Evolutionary conservation across 2,888 invertebrate genomes (phyloP), one percentile per base, ranked within the genome.

Genomic region (Stomorhina lunata): DNA sequence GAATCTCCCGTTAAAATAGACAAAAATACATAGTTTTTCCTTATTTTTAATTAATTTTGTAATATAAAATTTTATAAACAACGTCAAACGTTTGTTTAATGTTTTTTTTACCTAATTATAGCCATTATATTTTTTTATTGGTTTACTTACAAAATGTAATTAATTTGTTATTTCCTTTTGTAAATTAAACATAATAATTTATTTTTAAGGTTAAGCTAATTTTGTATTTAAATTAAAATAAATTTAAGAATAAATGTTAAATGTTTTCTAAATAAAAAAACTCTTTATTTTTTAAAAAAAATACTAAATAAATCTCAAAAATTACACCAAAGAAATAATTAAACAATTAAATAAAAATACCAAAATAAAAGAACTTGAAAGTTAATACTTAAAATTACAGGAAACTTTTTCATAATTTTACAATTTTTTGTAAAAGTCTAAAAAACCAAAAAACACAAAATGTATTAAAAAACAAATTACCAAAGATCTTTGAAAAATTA

Each of bases 161-260:
- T 45, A 15, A 50, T 17, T 45, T 72, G 32, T 37, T 40, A 50
- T 22, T 25, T 68, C 43, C 59, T 59, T 15, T 53, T 68, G 20
- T 40, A 63, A 17, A 22, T 53, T 12, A 50, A 22, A 15, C 48
- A 9, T 22, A 48, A 22, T 17, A 22, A 25, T 9, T 10, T 7
- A 32, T 15, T 15, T 66, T 9, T 32, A 22, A 6, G 12, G 20
- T 43, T 53, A 53, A 73, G 15, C 29, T 53, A 32, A 40, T 43
- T 63, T 50, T 73, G 32, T 53, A 55, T 15, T n/a, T n/a, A n/a
- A n/a, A n/a, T n/a, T n/a, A n/a, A n/a, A 20, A 27, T 25, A 61
- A 45, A 48, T n/a, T n/a, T 17, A 65, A 37, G 37, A 48, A 53
- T 72, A 59, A 66, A 45, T 81, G 77, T 81, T 81, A 17, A 71